These are phyloP conservation scores for Panulirus ornatus DNA, from an alignment of 1,140 invertebrate genomes.

Conservation along the genomic window DNA sequence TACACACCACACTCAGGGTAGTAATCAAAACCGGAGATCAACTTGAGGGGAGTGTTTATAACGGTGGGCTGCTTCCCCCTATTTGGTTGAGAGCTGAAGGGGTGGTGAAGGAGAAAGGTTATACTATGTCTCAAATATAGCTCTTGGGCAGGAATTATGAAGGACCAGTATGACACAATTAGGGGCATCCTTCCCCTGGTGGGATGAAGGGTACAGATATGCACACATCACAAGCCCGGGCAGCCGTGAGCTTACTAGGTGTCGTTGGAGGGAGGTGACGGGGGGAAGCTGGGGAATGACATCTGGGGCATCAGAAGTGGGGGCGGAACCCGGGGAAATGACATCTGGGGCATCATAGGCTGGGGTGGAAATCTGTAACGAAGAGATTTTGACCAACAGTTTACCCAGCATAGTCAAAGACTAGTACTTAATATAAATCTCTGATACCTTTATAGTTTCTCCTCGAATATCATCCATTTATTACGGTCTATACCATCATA, in stretches of 20 bases:
- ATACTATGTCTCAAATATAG: too few species aligned
- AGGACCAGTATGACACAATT: too few species aligned
- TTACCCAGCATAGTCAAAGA: too few species aligned
- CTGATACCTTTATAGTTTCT: too few species aligned
- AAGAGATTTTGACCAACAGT: not conserved
- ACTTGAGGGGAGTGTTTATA: too few species aligned
- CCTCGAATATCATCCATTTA: too few species aligned
- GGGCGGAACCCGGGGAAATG: not conserved
- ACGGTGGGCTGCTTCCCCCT: not conserved
- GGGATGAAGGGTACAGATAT: not conserved
- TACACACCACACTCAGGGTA: too few species aligned
- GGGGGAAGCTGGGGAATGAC: not conserved
- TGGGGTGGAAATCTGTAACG: constrained; percentile 1
- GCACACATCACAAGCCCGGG: not conserved
- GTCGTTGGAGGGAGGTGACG: not conserved
- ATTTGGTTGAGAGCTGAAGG: not conserved
- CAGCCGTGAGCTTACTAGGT: constrained; percentile 6
- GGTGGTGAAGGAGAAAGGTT: too few species aligned
- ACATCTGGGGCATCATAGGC: not conserved
- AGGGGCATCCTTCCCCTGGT: not conserved
- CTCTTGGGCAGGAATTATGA: too few species aligned
- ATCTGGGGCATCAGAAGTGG: not conserved
- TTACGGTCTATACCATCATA: too few species aligned
- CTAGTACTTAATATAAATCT: too few species aligned
- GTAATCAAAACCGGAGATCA: too few species aligned